Evolutionary conservation across 1,140 invertebrate species (phyloP).

Genomic region (Archegozetes longisetosus): DNA sequence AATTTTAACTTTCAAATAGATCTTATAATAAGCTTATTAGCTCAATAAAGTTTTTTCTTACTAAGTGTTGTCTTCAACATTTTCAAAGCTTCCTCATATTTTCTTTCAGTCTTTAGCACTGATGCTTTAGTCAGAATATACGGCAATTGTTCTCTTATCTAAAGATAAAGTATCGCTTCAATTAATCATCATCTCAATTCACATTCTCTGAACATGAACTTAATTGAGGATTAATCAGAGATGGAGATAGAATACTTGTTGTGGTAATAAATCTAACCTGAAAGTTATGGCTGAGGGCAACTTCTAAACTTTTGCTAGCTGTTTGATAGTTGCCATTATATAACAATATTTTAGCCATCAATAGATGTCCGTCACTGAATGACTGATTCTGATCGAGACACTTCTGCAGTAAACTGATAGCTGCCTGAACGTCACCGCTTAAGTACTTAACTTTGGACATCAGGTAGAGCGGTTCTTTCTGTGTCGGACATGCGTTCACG

Average conservation of each 20-base stretch:
- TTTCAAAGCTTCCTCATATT: conserved; percentile 53
- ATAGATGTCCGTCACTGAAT: conserved; percentile 60
- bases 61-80: conserved; percentile 53
- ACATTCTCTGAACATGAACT: too few relatives aligned
- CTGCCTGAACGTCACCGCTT: conserved; percentile 27
- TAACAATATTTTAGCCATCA: conserved; percentile 55
- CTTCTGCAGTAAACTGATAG: conserved; percentile 41
- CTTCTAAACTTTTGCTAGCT: conserved; percentile 67
- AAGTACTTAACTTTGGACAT: conserved; percentile 62
- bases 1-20: too few relatives aligned
- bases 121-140: conserved; percentile 73
- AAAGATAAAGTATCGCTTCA: conserved; percentile 10
- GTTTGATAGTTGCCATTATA: conserved; percentile 51
- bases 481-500: conserved; percentile 60
- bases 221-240: too few relatives aligned
- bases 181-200: too few relatives aligned
- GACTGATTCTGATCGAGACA: conserved; percentile 56
- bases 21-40: too few relatives aligned
- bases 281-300: conserved; percentile 77
- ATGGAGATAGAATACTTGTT: not conserved
- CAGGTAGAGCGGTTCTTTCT: conserved; percentile 51
- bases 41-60: too few relatives aligned
- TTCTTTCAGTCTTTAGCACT: conserved; percentile 56
- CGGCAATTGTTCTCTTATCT: conserved; percentile 65
- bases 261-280: conserved; percentile 35